phyloP scores from a whole-genome alignment of 2,113 vertebrate species.

The Prionailurus bengalensis region DNA sequence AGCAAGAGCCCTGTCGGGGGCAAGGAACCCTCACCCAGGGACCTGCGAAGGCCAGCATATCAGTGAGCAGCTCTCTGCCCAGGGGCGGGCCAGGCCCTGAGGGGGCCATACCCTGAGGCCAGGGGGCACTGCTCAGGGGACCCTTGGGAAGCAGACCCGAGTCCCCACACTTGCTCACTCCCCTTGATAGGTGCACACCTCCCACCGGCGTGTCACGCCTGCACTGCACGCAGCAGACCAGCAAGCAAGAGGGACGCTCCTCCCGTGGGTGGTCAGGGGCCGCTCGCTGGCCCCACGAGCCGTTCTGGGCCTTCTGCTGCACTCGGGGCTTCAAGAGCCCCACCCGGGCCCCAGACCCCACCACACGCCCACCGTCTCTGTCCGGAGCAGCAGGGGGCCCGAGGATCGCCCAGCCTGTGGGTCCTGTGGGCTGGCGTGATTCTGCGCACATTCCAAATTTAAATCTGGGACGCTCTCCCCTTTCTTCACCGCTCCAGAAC shows the following conservation, averaged over 20 bases:
- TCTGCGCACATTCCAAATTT: slow-evolving; percentile 66
- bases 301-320: not conserved
- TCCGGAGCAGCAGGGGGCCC: not conserved
- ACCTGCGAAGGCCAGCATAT: not conserved
- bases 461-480: slow-evolving; percentile 64
- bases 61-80: not conserved
- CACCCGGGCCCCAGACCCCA: not conserved
- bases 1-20: not conserved
- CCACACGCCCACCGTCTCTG: fast-evolving
- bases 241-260: not conserved
- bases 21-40: not conserved
- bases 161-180: fast-evolving
- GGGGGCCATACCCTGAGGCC: not conserved
- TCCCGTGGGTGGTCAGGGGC: fast-evolving
- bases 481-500: slow-evolving; percentile 63
- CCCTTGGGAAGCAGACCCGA: not conserved
- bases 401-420: fast-evolving
- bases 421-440: not conserved
- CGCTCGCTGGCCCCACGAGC: too few species aligned
- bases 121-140: fast-evolving
- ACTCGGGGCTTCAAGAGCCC: not conserved
- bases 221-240: fast-evolving
- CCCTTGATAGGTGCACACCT: fast-evolving
- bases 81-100: not conserved
- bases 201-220: fast-evolving